Base-by-base conservation (phyloP, 2,113 vertebrate genomes). In the Excalfactoria chinensis region DNA sequence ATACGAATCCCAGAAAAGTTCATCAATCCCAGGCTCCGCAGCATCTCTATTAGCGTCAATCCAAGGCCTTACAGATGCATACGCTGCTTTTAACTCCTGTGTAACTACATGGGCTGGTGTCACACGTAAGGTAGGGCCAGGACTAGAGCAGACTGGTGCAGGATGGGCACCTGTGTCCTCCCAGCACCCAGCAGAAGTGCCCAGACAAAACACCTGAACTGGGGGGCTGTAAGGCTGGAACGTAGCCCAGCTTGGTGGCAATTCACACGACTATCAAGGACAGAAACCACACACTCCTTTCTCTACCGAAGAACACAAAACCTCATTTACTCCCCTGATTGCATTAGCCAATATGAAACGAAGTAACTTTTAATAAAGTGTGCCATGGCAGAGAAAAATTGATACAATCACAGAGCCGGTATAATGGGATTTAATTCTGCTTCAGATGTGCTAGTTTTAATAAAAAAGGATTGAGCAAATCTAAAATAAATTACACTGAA, bases 371-470 rank as follows among this genome's bases (percentile, higher is more conserved):
- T 98, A 98, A 98, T 98, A 97, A 98, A 97, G 94, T 95, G 81
- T 73, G 88, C 93, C 64, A 81, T 80, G 87, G 95, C 92, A 96
- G 95, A 93, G 89, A 97, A 90, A 97, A 97, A 95, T 86, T 97
- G 97, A 98, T 98, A 96, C 95, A 97, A 98, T 98, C 97, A 93
- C 93, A 97, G 94, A 95, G 94, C 92, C 7, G 32, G 89, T 97
- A 95, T 97, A 98, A 97, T 97, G 98, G 96, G 97, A 98, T 98
- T 98, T 98, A 98, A 98, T 98, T 98, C 97, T 98, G 96, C 97
- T 98, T 98, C 97, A 97, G 97, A 97, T 97, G 97, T 98, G 96
- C 97, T 98, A 97, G 96, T 98, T 98, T 98, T 98, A 98, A 98
- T 98, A 98, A 98, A 98, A 98, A 98, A 97, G 96, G 97, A 98